Base-by-base conservation (phyloP, 2,888 invertebrate genomes). In the Aphelenchoides bicaudatus region DNA sequence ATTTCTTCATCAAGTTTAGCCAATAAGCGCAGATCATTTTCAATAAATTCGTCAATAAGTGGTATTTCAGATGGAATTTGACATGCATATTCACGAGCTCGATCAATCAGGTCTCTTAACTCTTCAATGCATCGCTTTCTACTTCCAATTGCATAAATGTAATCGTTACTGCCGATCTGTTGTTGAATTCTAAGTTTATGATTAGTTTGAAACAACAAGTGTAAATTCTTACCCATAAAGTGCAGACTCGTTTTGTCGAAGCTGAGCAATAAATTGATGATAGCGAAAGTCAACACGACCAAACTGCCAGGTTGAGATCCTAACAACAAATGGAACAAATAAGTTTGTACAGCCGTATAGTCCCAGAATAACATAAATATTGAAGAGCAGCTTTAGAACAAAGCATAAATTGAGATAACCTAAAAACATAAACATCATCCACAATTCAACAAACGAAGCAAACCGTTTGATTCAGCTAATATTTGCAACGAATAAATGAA, bases 191-290 rank as follows among this genome's bases (percentile, higher is more conserved):
- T 21, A n/a, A 43, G 25, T 10, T n/a, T n/a, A 10, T 19, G 23
- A 43, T 10, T n/a, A 10, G 43, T 8, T 8, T 43, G 23, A 19
- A 8, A 10, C 8, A 25, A 43, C 6, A 8, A 21, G 8, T 6
- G 43, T 21, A 43, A n/a, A 43, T 10, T 6, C 43, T 6, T 21
- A 43, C 43, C 43, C 43, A 25, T 43, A 43, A n/a, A 43, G 43
- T 6, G 25, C 43, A n/a, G 43, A 43, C 8, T 43, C 43, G 6
- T 43, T 43, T 43, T 43, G 43, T n/a, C 43, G 43, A 6, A 43
- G 8, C 10, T 43, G 10, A 6, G 43, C 43, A n/a, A 43, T 21
- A 25, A 43, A 43, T 25, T 43, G 16, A n/a, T 43, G 43, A n/a
- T 21, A 43, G 16, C 43, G 43, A n/a, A 21, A 43, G 43, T 43